Evolutionary conservation across 1,140 invertebrate genomes (phyloP), one percentile per base, ranked within the genome.

Genomic region (Zaprionus kolodkinae): DNA sequence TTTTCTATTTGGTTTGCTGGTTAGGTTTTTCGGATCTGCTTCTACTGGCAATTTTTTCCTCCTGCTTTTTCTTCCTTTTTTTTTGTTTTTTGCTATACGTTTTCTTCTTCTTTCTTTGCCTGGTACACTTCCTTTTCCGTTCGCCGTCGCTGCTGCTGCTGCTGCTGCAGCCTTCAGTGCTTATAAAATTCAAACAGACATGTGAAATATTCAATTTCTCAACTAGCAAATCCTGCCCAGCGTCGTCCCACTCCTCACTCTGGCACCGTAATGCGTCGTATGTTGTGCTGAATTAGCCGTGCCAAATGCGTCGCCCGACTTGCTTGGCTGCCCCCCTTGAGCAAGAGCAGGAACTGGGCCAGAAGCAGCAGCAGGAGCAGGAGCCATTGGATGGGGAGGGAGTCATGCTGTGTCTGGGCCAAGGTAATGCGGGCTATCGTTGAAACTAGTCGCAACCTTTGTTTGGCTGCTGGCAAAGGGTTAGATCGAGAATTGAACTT

Each of bases 201-300:
- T 80, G 71, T 80, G 78, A 80, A 75, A 78, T 80, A 80, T 80
- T 80, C 72, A 80, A 80, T 80, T 80, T 78, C 72, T 80, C 78
- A 80, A 77, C 63, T 73, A 64, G 73, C 52, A 79, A 79, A 79
- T 76, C 76, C 71, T 67, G 64, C 35, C 43, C 43, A 56, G 25
- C 13, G 17, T 11, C 27, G 13, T 10, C 13, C 43, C 4, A 9
- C 9, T 13, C 48, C 27, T 48, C 59, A 30, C 27, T 30, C 45
- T 11, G 45, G 40, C 40, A 64, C 71, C 67, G 59, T 76, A 59
- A 76, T 67, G 72, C 68, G 57, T 79, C 57, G 57, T 72, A 68
- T 72, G 70, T 72, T 76, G 70, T 72, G 55, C 73, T 72, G 76
- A 76, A 79, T 79, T 79, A 79, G 76, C 73, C 67, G 72, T 66